phyloP scores from a whole-genome alignment of 2,888 invertebrate species.

The Augochlorella aurata region DNA sequence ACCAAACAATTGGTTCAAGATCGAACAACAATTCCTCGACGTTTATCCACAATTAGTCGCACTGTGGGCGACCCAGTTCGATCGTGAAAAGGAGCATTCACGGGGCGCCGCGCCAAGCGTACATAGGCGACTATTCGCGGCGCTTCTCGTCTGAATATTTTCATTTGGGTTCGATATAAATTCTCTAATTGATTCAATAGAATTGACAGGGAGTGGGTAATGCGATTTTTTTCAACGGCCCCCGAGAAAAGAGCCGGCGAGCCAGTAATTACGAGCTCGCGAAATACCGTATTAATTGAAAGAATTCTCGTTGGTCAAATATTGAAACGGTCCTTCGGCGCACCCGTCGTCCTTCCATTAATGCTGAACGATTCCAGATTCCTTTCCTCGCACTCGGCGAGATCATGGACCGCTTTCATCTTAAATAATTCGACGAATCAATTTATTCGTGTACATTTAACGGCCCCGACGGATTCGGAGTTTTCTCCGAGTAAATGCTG shows the following conservation, averaged over 20 bases:
- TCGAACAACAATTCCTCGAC: too few species aligned
- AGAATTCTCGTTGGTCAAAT: slow-evolving; percentile 13
- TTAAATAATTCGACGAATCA: slow-evolving; percentile 8
- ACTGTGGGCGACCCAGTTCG: neutral
- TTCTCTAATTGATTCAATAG: neutral
- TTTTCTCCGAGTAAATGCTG: neutral
- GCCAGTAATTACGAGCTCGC: neutral
- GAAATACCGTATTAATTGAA: neutral
- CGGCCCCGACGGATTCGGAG: neutral
- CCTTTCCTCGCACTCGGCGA: neutral
- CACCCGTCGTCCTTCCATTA: neutral
- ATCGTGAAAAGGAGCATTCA: neutral
- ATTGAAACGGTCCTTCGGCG: slow-evolving; percentile 1
- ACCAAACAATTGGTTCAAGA: too few species aligned
- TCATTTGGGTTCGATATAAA: neutral
- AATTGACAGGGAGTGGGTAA: neutral
- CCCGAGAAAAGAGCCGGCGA: neutral
- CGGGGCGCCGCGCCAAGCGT: neutral
- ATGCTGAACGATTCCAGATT: neutral
- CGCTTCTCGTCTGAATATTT: neutral
- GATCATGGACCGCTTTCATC: neutral
- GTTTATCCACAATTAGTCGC: too few species aligned
- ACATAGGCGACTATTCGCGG: too few species aligned
- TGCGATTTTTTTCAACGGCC: neutral
- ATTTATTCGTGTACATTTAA: neutral